Evolutionary conservation across 1,140 invertebrate species (phyloP).

Genomic region (Hypothenemus hampei): DNA sequence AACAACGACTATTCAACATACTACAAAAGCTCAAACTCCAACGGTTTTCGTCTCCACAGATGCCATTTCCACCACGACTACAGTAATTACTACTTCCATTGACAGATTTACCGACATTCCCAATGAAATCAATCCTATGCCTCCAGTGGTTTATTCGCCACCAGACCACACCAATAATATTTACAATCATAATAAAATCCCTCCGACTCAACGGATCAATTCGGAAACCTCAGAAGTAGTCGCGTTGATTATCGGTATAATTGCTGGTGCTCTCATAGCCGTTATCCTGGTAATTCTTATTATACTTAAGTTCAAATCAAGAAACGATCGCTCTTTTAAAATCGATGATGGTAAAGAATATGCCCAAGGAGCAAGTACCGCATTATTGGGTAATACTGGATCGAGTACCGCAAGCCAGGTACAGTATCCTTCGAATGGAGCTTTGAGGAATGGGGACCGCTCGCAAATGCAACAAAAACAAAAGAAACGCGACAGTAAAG

Average conservation of each 20-base stretch:
- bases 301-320: constrained; percentile 81
- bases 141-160: constrained; percentile 19
- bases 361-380: constrained; percentile 68
- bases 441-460: constrained; percentile 41
- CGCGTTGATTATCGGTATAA: constrained; percentile 80
- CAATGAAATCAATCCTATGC: constrained; percentile 16
- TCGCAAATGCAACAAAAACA: constrained; percentile 48
- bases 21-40: constrained; percentile 13
- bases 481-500: constrained; percentile 76
- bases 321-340: constrained; percentile 83
- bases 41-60: constrained; percentile 17
- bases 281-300: constrained; percentile 86
- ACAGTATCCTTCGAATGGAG: constrained; percentile 45
- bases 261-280: constrained; percentile 85
- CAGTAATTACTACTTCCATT: constrained; percentile 10
- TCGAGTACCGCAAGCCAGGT: constrained; percentile 47
- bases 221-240: constrained; percentile 68
- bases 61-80: neutral
- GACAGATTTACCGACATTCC: constrained; percentile 30
- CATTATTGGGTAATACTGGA: constrained; percentile 58
- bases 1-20: constrained; percentile 36
- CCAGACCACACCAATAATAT: constrained; percentile 29
- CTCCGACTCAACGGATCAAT: constrained; percentile 60
- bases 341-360: constrained; percentile 77
- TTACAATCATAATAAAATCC: constrained; percentile 42